Base-by-base conservation (phyloP, 2,888 invertebrate genomes). In the Pteria penguin region DNA sequence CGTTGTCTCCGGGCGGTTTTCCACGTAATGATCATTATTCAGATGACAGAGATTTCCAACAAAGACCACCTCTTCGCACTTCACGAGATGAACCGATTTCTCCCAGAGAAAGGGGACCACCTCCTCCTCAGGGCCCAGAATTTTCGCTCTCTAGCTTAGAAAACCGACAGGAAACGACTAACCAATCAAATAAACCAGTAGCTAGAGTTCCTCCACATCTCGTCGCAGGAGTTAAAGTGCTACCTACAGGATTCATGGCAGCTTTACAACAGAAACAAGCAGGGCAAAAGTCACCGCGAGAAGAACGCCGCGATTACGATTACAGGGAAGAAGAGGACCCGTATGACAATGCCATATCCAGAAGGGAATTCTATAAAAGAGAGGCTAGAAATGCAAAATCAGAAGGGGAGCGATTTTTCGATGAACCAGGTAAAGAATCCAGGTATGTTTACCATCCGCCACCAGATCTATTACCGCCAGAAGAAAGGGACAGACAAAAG, bases 131-230 rank as follows among this genome's bases (percentile, higher is more conserved):
- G 18, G 80, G 79, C 4, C 85, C 84, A 1, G 78, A 82, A 0
- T 88, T 81, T 67, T 88, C 88, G 8, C 82, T 83, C 8, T 89
- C 89, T 4, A 89, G 88, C 75, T 72, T 86, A 2, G 89, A 89
- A 71, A 88, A 86, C 68, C 78, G 89, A 58, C 78, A 81, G 36
- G 82, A 82, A 61, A 75, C 66, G 3, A 79, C 79, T 8, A 68
- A 65, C 31, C 77, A 80, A 26, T 66, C 66, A 18, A 76, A 79
- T 4, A 85, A 86, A 68, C 89, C 89, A 4, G 84, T 89, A 14
- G 89, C 89, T 4, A 88, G 89, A 75, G 89, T 89, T 4, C 88
- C 88, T 0, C 89, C 89, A 1, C 87, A 88, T 69, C 79, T 88
- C 32, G 85, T 87, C 27, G 84, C 84, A 2, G 89, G 89, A 0